These are phyloP conservation scores for Dendroctonus ponderosae DNA, from an alignment of 1,140 invertebrate species.

Conservation along the genomic window DNA sequence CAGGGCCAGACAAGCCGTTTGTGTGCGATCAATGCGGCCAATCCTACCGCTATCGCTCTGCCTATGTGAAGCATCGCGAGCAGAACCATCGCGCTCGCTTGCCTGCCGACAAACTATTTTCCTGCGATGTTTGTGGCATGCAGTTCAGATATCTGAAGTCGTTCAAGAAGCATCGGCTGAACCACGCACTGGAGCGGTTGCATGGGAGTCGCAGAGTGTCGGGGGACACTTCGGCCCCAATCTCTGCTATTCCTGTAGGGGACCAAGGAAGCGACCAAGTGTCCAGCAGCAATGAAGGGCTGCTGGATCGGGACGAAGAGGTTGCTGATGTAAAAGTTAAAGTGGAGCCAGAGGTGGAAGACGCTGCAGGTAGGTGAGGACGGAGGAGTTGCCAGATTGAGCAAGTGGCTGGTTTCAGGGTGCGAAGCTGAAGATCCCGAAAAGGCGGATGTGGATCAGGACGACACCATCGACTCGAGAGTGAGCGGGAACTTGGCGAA, in stretches of 20 bases:
- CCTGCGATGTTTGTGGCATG: constrained; percentile 87
- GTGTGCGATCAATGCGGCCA: constrained; percentile 88
- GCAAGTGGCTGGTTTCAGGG: constrained; percentile 21
- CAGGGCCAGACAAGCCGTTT: constrained; percentile 76
- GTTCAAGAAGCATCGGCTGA: constrained; percentile 84
- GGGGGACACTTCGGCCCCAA: constrained; percentile 5
- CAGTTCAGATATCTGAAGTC: constrained; percentile 80
- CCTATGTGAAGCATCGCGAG: constrained; percentile 84
- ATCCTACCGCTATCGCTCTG: constrained; percentile 82
- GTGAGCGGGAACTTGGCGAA: constrained; percentile 51
- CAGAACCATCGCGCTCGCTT: constrained; percentile 82
- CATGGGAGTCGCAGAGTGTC: constrained; percentile 59
- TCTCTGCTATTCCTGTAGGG: background rate
- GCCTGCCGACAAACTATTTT: constrained; percentile 84
- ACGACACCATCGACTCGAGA: constrained; percentile 66
- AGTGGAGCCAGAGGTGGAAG: constrained; percentile 36
- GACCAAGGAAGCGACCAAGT: constrained; percentile 46
- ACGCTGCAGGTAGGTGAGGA: constrained; percentile 23
- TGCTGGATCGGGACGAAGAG: constrained; percentile 40
- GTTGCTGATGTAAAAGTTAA: constrained; percentile 37
- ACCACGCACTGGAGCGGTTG: constrained; percentile 78
- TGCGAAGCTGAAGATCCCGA: constrained; percentile 44
- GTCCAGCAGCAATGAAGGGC: constrained; percentile 47
- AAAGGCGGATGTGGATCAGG: constrained; percentile 57
- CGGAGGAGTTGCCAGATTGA: background rate